These are phyloP conservation scores for Drosophila anomelani DNA, from an alignment of 2,888 invertebrate genomes.

Conservation along the genomic window DNA sequence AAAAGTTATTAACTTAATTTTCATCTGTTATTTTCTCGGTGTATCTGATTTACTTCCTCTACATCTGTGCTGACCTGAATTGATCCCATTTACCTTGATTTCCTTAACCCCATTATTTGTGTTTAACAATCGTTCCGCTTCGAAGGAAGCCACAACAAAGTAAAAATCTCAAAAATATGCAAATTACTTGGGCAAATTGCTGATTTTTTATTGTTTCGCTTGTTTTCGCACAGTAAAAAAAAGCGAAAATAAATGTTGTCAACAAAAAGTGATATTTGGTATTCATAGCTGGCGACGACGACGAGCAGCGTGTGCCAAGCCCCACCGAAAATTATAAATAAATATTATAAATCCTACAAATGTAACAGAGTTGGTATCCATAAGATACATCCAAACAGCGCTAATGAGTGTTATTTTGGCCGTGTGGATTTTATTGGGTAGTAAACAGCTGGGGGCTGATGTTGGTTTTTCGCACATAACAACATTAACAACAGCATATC, in stretches of 20 bases:
- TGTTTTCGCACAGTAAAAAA: slow-evolving; percentile 14
- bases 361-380: slow-evolving; percentile 14
- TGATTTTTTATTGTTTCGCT: not conserved
- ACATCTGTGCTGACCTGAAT: slow-evolving; percentile 19
- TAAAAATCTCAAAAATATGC: slow-evolving; percentile 36
- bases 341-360: slow-evolving; percentile 8
- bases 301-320: slow-evolving; percentile 25
- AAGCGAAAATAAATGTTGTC: slow-evolving; percentile 37
- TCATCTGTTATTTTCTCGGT: not conserved
- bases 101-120: slow-evolving; percentile 21
- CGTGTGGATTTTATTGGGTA: slow-evolving; percentile 47
- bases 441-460: slow-evolving; percentile 64
- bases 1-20: not conserved
- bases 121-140: slow-evolving; percentile 16
- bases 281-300: slow-evolving; percentile 25
- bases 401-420: slow-evolving; percentile 46
- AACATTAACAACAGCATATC: slow-evolving; percentile 31
- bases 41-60: not conserved
- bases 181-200: slow-evolving; percentile 47
- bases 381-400: slow-evolving; percentile 20
- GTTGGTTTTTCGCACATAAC: slow-evolving; percentile 67
- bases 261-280: slow-evolving; percentile 40
- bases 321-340: slow-evolving; percentile 8
- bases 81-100: slow-evolving; percentile 31
- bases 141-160: slow-evolving; percentile 6